Percentiles rank a stretch among this genome's conserved stretches.
Conservation (phyloP, 2,797 vertebrate species). For the Chromis chromis region DNA sequence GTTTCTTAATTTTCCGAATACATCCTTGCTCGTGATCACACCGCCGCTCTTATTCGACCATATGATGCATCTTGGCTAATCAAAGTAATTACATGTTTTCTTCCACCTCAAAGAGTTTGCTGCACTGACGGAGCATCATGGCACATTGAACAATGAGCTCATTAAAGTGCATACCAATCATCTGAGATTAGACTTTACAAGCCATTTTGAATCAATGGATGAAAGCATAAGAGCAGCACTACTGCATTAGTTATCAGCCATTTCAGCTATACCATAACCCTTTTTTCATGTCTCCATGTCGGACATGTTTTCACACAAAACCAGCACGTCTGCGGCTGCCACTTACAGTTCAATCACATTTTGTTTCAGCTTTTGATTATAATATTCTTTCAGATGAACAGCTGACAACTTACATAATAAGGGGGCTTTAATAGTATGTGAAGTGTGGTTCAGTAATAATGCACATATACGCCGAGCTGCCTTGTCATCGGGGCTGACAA, state of each 20-base stretch:
- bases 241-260: constrained; percentile 22
- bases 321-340: neutral
- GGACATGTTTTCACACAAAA: neutral
- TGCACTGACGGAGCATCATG: constrained; percentile 45
- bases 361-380: constrained; percentile 19
- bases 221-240: constrained; percentile 58
- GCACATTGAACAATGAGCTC: constrained; percentile 67
- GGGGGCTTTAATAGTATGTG: neutral
- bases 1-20: constrained; percentile 21
- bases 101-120: constrained; percentile 55
- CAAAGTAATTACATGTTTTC: constrained; percentile 68
- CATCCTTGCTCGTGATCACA: constrained; percentile 16
- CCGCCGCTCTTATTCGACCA: constrained; percentile 47
- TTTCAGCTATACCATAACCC: constrained; percentile 59
- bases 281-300: constrained; percentile 3
- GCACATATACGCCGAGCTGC: neutral
- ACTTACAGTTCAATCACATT: constrained; percentile 3
- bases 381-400: constrained; percentile 15
- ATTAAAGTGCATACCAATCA: constrained; percentile 72
- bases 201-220: constrained; percentile 69
- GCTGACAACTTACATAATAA: neutral
- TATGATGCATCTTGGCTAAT: constrained; percentile 60
- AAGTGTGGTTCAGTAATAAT: constrained; percentile 9
- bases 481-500: constrained; percentile 10
- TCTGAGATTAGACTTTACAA: constrained; percentile 64